phyloP scores from a whole-genome alignment of 2,888 invertebrate species.

The Caenorhabditis sinica region DNA sequence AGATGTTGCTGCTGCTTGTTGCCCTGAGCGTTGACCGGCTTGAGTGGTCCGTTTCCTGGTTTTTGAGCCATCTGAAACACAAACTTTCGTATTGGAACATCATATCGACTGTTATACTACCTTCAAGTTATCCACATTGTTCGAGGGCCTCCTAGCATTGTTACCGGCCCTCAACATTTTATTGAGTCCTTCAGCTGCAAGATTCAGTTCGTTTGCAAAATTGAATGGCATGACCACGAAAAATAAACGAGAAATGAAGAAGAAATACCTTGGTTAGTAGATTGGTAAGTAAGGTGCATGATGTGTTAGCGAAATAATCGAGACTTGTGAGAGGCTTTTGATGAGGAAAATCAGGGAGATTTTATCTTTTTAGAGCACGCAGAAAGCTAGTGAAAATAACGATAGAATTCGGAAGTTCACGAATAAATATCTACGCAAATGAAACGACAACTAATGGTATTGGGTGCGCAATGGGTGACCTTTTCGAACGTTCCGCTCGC shows the following conservation, averaged over 20 bases:
- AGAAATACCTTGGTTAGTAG: conserved; percentile 45
- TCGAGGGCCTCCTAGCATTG: conserved; percentile 36
- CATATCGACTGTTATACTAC: conserved; percentile 1
- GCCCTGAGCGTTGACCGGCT: conserved; percentile 45
- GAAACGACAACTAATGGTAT: background rate
- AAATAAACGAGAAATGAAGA: conserved; percentile 39
- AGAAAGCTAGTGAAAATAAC: background rate
- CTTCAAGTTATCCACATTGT: conserved; percentile 46
- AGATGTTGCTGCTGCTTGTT: conserved; percentile 5
- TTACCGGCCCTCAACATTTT: conserved; percentile 51
- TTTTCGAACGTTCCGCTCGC: conserved; percentile 47
- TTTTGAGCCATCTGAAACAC: conserved; percentile 34
- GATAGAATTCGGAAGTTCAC: background rate
- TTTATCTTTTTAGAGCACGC: conserved; percentile 24
- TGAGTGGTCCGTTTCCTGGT: conserved; percentile 43
- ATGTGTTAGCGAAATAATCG: conserved; percentile 26
- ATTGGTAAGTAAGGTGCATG: conserved; percentile 25
- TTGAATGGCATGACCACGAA: conserved; percentile 32
- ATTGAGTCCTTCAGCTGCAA: conserved; percentile 49
- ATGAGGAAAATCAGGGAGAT: background rate
- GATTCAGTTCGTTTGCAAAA: conserved; percentile 26
- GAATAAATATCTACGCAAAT: background rate
- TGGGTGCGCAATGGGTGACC: conserved; percentile 6
- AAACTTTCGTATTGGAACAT: no score
- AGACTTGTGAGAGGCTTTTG: background rate